Evolutionary conservation across 2,888 invertebrate genomes (phyloP), one percentile per base, ranked within the genome.

Genomic region (Troides helena): DNA sequence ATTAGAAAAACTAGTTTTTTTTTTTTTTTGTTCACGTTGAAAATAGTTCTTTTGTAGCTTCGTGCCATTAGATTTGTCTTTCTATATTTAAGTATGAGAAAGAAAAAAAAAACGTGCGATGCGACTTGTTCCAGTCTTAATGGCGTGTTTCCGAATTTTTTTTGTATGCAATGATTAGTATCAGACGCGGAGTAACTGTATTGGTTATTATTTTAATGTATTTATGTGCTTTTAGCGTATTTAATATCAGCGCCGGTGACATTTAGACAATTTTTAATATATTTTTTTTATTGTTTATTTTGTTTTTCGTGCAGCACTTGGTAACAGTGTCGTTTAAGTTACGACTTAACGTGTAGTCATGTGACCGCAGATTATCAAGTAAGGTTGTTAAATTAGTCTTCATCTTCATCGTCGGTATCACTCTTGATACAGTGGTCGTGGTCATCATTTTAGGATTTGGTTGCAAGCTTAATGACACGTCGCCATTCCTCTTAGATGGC

Each of bases 1-100:
- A 39, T 23, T 46, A 18, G 23, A 57, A 43, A 67, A 67, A 67
- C 67, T 67, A 25, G 67, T 67, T 67, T 56, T 57, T 57, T 67
- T 67, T n/a, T n/a, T 67, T 67, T 67, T 67, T 57, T 57, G 14
- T 50, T 43, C 46, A 23, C 25, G n/a, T 67, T 57, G 18, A 39
- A 25, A 43, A 62, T 57, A 67, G 30, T 56, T 23, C 62, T 62
- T 62, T 62, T 46, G 62, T 62, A 43, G 62, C 67, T 57, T 46
- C 56, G 62, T 57, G 43, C 43, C 43, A 67, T 67, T 46, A 62
- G 57, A 57, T 57, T 67, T 62, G 62, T 62, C 62, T 62, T 67
- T 67, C 62, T 30, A 67, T 57, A 23, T 67, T 39, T 66, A 46
- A 60, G 46, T 62, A 36, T 67, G 39, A 58, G 59, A 58, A 64